Evolutionary conservation across 2,113 vertebrate genomes (phyloP).

Genomic region (Podarcis raffonei): DNA sequence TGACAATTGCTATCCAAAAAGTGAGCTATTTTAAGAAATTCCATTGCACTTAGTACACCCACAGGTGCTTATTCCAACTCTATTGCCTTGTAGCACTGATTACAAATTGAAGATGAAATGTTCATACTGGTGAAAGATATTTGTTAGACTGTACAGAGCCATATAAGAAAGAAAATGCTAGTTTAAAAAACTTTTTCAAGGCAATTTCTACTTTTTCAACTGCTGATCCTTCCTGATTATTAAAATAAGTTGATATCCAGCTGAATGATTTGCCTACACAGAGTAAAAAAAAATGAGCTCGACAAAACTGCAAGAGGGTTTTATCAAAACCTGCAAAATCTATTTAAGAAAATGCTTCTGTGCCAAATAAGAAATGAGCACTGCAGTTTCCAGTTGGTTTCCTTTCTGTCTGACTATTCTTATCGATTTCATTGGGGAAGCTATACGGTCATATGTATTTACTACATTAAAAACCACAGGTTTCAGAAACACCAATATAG

Average conservation of each 20-base stretch:
- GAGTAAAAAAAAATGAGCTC: background rate
- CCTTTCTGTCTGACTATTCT: constrained; percentile 1
- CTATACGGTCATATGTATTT: background rate
- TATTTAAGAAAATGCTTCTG: background rate
- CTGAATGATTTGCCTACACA: background rate
- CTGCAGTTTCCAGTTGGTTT: background rate
- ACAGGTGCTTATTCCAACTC: background rate
- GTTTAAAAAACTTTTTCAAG: background rate
- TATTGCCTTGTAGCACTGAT: background rate
- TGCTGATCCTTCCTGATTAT: background rate
- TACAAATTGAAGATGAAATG: background rate
- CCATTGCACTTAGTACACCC: background rate
- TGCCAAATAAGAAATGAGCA: background rate
- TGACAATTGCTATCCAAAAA: background rate
- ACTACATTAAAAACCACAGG: background rate
- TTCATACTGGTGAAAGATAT: background rate
- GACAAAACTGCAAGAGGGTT: background rate
- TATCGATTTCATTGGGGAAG: background rate
- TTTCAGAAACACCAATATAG: background rate
- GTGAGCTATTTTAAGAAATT: background rate
- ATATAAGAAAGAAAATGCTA: background rate
- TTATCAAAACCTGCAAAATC: background rate
- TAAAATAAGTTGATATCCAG: background rate
- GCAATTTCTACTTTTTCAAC: background rate
- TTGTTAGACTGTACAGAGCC: background rate